phyloP scores from a whole-genome alignment of 2,113 vertebrate genomes.

The Zeus faber region DNA sequence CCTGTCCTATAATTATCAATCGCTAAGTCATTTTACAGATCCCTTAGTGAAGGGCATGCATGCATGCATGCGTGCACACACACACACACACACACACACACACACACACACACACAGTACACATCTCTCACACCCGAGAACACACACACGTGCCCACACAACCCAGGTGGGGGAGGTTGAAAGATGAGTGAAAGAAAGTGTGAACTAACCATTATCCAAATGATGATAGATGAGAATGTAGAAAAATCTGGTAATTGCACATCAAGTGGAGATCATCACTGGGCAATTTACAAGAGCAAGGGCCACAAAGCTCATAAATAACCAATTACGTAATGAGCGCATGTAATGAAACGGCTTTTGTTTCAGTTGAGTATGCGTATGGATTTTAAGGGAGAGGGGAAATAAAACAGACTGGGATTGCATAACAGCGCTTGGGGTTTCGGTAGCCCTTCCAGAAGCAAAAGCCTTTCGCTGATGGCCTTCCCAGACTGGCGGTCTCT shows the following conservation, averaged over 20 bases:
- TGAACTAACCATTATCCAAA: slow-evolving; percentile 1
- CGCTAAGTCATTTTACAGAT: slow-evolving; percentile 41
- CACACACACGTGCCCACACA: neutral
- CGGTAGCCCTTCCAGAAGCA: slow-evolving; percentile 45
- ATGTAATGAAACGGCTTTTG: neutral
- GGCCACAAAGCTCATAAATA: slow-evolving; percentile 31
- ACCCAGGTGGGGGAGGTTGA: neutral
- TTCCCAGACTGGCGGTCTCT: slow-evolving; percentile 39
- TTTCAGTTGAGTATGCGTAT: slow-evolving; percentile 31
- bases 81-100: neutral
- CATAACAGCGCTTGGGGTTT: slow-evolving; percentile 40
- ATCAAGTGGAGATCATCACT: slow-evolving; percentile 14
- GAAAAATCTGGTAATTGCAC: slow-evolving; percentile 13
- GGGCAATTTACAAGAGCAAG: slow-evolving; percentile 25
- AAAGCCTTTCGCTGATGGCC: slow-evolving; percentile 35
- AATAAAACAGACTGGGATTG: slow-evolving; percentile 27
- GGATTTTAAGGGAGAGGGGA: slow-evolving; percentile 34
- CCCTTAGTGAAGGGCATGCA: slow-evolving; percentile 10
- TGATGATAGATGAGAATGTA: slow-evolving; percentile 18
- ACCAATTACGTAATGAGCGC: slow-evolving; percentile 12
- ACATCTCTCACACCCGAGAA: neutral
- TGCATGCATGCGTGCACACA: slow-evolving; percentile 3
- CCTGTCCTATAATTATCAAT: slow-evolving; percentile 47
- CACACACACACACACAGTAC: neutral
- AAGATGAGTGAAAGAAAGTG: slow-evolving; percentile 7